Evolutionary conservation across 2,888 invertebrate genomes (phyloP).

Genomic region (Fragum sueziense): DNA sequence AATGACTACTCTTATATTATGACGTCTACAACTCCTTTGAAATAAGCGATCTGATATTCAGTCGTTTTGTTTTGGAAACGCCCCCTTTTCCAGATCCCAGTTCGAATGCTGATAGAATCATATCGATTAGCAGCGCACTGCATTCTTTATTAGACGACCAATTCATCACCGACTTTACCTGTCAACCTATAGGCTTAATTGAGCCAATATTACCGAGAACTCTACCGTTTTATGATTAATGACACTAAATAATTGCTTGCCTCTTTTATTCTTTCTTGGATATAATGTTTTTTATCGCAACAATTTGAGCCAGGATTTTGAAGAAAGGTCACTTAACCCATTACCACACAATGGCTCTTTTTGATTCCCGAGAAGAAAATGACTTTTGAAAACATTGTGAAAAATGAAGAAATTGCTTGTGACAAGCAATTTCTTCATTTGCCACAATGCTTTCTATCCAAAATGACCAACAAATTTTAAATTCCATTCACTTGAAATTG

Average conservation of each 20-base stretch:
- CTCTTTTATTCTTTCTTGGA: neutral
- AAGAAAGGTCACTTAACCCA: too few relatives aligned
- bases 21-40: too few relatives aligned
- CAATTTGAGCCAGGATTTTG: too few relatives aligned
- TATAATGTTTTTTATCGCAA: too few relatives aligned
- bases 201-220: neutral
- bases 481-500: too few relatives aligned
- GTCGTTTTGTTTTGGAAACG: too few relatives aligned
- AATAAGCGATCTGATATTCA: too few relatives aligned
- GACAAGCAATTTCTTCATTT: neutral
- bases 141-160: neutral
- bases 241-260: neutral
- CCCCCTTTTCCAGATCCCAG: too few relatives aligned
- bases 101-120: slow-evolving; percentile 5
- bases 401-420: neutral
- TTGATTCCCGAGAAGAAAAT: neutral
- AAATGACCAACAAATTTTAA: too few relatives aligned
- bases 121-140: neutral
- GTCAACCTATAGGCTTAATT: neutral
- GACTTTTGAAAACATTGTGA: neutral
- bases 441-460: too few relatives aligned
- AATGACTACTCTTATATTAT: too few relatives aligned
- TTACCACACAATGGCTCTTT: too few relatives aligned
- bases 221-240: neutral
- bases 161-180: neutral